Percentiles rank a stretch among this genome's conserved stretches.
Evolutionary conservation across 2,113 vertebrate genomes (phyloP).

Genomic region (Mesitornis unicolor): DNA sequence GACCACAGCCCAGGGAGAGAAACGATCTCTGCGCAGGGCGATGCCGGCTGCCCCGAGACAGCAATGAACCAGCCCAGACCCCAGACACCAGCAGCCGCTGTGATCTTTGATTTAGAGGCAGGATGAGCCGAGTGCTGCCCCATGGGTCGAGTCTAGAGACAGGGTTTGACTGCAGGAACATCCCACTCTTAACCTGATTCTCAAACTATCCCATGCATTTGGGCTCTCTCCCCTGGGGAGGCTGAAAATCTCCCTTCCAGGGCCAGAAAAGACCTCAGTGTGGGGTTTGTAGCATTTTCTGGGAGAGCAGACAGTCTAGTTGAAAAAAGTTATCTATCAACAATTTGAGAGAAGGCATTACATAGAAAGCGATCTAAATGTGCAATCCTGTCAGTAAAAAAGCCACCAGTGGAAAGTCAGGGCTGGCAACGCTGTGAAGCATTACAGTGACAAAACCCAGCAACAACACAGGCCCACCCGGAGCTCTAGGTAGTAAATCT

Average conservation of each 20-base stretch:
- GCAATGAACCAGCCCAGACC: background rate
- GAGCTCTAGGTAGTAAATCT: background rate
- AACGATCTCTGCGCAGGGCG: background rate
- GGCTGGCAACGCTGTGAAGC: background rate
- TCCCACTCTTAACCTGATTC: background rate
- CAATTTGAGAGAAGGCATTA: background rate
- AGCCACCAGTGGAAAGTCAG: background rate
- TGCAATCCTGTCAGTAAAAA: background rate
- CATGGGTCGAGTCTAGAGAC: background rate
- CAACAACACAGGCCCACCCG: background rate
- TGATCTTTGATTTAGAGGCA: background rate
- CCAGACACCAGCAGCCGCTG: background rate
- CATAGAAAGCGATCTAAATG: background rate
- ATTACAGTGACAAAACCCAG: background rate
- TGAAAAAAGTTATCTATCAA: background rate
- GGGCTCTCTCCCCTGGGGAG: background rate
- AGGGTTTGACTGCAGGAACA: background rate
- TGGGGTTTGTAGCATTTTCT: background rate
- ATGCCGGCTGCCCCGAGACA: background rate
- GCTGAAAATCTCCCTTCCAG: background rate
- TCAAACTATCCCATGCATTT: rapidly evolving
- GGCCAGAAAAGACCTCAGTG: background rate
- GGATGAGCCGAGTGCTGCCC: background rate
- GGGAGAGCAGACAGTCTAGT: background rate
- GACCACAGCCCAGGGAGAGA: rapidly evolving